Evolutionary conservation across 2,797 vertebrate genomes (phyloP).

Genomic region (Sebastes matsubarae): DNA sequence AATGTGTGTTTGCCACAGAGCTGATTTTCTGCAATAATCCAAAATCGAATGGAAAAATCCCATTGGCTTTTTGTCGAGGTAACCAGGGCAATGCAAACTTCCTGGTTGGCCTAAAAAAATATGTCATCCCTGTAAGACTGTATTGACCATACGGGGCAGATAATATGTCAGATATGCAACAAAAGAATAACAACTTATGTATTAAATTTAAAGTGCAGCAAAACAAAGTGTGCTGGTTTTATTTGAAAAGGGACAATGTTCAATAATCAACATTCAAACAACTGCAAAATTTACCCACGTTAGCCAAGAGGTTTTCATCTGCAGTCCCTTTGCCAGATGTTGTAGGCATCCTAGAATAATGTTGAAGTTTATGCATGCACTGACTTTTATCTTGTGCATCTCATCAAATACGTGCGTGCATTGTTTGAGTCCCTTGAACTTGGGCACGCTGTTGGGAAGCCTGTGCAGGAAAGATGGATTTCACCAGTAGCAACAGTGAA

Average conservation of each 20-base stretch:
- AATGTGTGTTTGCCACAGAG: too few relatives aligned
- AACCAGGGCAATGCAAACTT: too few relatives aligned
- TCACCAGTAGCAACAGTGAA: neutral
- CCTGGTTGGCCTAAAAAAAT: neutral
- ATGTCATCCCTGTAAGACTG: neutral
- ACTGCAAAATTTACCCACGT: too few relatives aligned
- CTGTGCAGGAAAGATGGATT: neutral
- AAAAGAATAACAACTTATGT: neutral
- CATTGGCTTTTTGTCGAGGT: too few relatives aligned
- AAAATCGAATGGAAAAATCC: too few relatives aligned
- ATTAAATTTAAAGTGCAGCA: neutral
- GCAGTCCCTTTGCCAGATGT: too few relatives aligned
- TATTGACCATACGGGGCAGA: too few relatives aligned
- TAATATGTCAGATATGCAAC: neutral
- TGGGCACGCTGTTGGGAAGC: neutral
- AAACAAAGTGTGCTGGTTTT: neutral
- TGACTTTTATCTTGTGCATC: neutral
- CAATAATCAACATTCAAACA: too few relatives aligned
- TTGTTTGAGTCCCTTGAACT: neutral
- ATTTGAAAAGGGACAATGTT: too few relatives aligned
- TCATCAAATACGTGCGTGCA: neutral
- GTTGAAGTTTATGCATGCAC: neutral
- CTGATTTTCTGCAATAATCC: too few relatives aligned
- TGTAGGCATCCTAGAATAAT: neutral
- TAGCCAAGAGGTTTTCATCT: too few relatives aligned